Percentiles rank a stretch among this genome's conserved stretches.
Evolutionary conservation across 2,113 vertebrate species (phyloP).

Genomic region (Anthoscopus minutus): DNA sequence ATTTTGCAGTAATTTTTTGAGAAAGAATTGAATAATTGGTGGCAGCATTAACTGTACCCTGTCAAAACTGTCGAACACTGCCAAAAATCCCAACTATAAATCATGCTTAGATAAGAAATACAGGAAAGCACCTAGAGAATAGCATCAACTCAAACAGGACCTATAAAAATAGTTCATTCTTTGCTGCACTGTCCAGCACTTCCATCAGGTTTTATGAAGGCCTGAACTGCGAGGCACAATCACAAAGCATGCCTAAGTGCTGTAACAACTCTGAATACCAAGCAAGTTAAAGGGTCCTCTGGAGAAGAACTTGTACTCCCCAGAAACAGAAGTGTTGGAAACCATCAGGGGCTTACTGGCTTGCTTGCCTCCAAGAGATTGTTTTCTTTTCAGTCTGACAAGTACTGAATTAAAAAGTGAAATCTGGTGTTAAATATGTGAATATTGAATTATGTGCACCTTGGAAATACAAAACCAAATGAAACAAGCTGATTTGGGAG

Average conservation of each 20-base stretch:
- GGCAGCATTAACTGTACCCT: not conserved
- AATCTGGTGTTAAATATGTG: not conserved
- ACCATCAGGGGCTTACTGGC: not conserved
- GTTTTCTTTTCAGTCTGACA: not conserved
- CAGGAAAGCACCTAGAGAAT: not conserved
- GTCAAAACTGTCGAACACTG: not conserved
- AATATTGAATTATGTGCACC: not conserved
- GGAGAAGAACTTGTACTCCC: not conserved
- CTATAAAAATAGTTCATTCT: not conserved
- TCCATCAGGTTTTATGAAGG: not conserved
- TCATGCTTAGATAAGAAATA: not conserved
- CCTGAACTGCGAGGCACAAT: not conserved
- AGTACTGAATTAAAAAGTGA: not conserved
- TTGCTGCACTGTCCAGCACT: not conserved
- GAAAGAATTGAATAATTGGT: not conserved
- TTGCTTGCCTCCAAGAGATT: not conserved
- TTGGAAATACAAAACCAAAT: not conserved
- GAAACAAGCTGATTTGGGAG: not conserved
- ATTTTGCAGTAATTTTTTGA: not conserved
- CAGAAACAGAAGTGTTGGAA: conserved; percentile 20
- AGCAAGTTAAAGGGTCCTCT: conserved; percentile 1
- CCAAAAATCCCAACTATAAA: not conserved
- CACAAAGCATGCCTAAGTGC: not conserved
- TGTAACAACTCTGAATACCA: conserved; percentile 18
- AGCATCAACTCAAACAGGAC: not conserved